These are phyloP conservation scores for Denticeps clupeoides DNA, from an alignment of 2,797 vertebrate species.

Conservation along the genomic window DNA sequence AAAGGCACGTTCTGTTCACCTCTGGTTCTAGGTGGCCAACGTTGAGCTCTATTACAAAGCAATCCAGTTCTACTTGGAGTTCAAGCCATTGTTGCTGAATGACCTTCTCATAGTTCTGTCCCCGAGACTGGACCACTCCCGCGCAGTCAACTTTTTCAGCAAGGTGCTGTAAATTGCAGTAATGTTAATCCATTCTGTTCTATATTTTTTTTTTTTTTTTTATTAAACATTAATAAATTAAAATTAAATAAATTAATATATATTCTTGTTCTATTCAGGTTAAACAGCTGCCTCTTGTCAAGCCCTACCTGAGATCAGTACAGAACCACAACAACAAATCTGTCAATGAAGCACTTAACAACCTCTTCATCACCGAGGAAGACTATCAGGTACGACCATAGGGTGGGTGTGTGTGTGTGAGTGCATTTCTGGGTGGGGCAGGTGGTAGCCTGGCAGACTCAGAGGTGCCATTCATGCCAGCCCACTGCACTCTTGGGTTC, in stretches of 20 bases:
- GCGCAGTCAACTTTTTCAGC: conserved; percentile 92
- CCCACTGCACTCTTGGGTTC: no score
- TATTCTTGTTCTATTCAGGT: conserved; percentile 60
- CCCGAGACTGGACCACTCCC: conserved; percentile 89
- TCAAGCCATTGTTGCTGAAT: conserved; percentile 89
- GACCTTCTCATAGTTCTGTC: conserved; percentile 94
- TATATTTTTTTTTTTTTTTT: no score
- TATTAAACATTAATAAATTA: no score
- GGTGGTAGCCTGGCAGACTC: not conserved
- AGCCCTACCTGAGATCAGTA: conserved; percentile 93
- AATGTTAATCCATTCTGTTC: no score
- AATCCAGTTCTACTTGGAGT: conserved; percentile 91
- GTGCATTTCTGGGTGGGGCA: not conserved
- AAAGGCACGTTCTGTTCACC: not conserved
- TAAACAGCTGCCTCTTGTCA: conserved; percentile 90
- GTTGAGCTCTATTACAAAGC: conserved; percentile 98
- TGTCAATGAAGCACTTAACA: conserved; percentile 96
- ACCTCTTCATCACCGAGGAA: conserved; percentile 97
- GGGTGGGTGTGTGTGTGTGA: not conserved
- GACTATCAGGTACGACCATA: conserved; percentile 81
- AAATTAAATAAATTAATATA: no score
- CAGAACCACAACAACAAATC: conserved; percentile 99
- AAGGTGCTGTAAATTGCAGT: no score
- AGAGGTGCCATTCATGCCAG: not conserved
- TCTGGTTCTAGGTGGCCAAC: conserved; percentile 77